Evolutionary conservation across 2,113 vertebrate species (phyloP).

Genomic region (Lagenorhynchus albirostris): DNA sequence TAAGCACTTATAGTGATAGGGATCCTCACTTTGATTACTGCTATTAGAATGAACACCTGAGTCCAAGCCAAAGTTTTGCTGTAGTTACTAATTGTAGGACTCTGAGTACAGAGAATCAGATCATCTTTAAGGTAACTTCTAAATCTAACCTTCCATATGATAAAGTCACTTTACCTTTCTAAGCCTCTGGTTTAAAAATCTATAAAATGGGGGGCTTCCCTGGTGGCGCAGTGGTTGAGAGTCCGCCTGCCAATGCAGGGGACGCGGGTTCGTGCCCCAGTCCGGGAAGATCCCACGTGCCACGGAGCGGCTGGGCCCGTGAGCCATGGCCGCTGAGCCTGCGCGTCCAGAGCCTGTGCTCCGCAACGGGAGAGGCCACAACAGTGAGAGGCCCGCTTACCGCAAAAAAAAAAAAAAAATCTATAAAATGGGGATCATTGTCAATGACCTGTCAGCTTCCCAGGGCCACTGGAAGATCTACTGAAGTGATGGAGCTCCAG

Average conservation of each 20-base stretch:
- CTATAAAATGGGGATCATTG: conserved; percentile 34
- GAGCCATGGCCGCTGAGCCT: too few relatives aligned
- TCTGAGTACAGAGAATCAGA: background rate
- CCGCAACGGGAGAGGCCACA: too few relatives aligned
- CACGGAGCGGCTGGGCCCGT: too few relatives aligned
- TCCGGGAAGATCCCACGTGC: too few relatives aligned
- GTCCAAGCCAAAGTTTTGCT: conserved; percentile 10
- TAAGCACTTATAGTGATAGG: background rate
- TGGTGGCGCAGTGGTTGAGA: too few relatives aligned
- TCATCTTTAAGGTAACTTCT: conserved; percentile 29
- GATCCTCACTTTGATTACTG: conserved; percentile 19
- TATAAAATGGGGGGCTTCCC: background rate
- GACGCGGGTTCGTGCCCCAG: too few relatives aligned
- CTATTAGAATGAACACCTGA: conserved; percentile 1
- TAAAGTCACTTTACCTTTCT: conserved; percentile 16
- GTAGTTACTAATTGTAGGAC: conserved; percentile 8
- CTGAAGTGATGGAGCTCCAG: conserved; percentile 4
- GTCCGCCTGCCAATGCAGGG: too few relatives aligned
- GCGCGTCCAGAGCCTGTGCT: too few relatives aligned
- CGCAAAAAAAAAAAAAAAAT: conserved; percentile 17
- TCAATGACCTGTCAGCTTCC: conserved; percentile 13
- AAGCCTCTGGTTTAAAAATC: conserved; percentile 37
- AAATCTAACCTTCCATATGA: conserved; percentile 15
- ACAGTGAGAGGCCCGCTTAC: too few relatives aligned
- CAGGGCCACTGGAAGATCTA: background rate